Base-by-base conservation (phyloP, 2,113 vertebrate genomes). In the Anolis carolinensis region DNA sequence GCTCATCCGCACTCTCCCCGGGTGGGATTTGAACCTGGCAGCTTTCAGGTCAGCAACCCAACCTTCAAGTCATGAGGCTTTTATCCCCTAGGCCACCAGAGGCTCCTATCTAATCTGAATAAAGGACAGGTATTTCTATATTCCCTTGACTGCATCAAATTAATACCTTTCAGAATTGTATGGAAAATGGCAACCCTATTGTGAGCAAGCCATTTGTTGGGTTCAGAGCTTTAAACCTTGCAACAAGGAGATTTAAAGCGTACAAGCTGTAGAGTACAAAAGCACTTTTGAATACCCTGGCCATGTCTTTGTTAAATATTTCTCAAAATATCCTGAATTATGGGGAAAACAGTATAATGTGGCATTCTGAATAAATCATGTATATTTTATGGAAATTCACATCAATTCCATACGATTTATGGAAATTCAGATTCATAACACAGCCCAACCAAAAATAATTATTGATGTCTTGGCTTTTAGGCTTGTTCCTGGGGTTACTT, bases 41-140 rank as follows among this genome's bases (percentile, higher is more conserved):
- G n/a, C n/a, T n/a, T n/a, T n/a, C n/a, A n/a, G n/a, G n/a, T n/a
- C n/a, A n/a, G n/a, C n/a, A n/a, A n/a, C n/a, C n/a, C n/a, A n/a
- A n/a, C n/a, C n/a, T n/a, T n/a, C n/a, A n/a, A n/a, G n/a, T n/a
- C n/a, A n/a, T n/a, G n/a, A n/a, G n/a, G n/a, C n/a, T n/a, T n/a
- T n/a, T n/a, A n/a, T n/a, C n/a, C n/a, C n/a, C n/a, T n/a, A n/a
- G n/a, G n/a, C n/a, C n/a, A n/a, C n/a, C n/a, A n/a, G n/a, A n/a
- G n/a, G n/a, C n/a, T 68, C n/a, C 44, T 91, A 62, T 25, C 87
- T 79, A 71, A 0, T 27, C 1, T 80, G 14, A 36, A 48, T 7
- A 89, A 82, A 63, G 87, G 70, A 36, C 80, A 87, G 82, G 88
- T 87, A 79, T 52, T 77, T 18, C 21, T 10, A 76, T 27, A 11